Base-by-base conservation (phyloP, 1,140 invertebrate species). In the Charaxes varanes region DNA sequence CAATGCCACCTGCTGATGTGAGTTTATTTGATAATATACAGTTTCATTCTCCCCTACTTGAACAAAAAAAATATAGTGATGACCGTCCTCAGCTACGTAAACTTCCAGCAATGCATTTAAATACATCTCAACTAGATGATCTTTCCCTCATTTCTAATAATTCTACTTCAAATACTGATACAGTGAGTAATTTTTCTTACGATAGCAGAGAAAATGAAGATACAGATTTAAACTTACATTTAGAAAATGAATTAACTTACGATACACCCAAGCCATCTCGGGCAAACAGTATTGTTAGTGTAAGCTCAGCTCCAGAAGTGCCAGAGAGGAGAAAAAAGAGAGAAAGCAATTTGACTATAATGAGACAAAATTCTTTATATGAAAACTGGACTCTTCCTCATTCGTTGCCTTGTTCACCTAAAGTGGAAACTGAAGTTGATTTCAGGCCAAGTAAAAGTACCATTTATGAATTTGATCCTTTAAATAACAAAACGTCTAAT, bases 11-110 rank as follows among this genome's bases (percentile, higher is more conserved):
- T 6, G 66, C 67, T n/a, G 77, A 81, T 65, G 65, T 79, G 2
- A 68, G 64, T 46, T 46, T 81, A 5, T 81, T 81, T 62, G 72
- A 81, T 23, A 81, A 79, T 32, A 77, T 81, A 37, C 77, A 81
- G 35, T 81, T 81, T 45, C 64, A 81, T 36, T 81, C 74, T 11
- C 78, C 78, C 8, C 43, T 77, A 10, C 30, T 74, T 12, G 74
- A 81, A 52, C 78, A 79, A 34, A 78, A 77, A 24, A 62, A 52
- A 32, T 54, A 55, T 28, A 38, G 56, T 53, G 57, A 74, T 13
- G 47, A 24, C 22, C 46, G 54, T 4, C 22, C 27, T 30, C 10
- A 10, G 13, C 41, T 14, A 15, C 48, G 41, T 19, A 61, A 61
- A 21, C 15, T 61, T 7, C 59, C 61, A 31, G 57, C 61, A 21